A percentile compares a stretch with the other conserved stretches of the same genome.
These are phyloP conservation scores for Heteromyza rotundicornis DNA, from an alignment of 2,888 invertebrate genomes.

Conservation along the genomic window DNA sequence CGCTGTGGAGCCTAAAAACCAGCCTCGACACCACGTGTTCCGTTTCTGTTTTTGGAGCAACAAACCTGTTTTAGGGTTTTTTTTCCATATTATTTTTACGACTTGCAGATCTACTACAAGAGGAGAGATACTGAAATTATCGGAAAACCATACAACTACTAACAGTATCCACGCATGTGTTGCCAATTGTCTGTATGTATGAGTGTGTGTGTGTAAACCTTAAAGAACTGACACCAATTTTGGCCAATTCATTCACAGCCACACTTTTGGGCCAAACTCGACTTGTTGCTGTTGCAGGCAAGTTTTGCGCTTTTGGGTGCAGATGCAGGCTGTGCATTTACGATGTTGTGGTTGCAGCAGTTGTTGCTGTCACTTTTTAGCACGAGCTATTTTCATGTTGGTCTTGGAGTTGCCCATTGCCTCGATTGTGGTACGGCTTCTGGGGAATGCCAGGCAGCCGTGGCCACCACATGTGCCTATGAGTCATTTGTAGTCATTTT, in stretches of 20 bases:
- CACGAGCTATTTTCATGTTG: too few species aligned
- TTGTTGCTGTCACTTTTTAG: neutral
- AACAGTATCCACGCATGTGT: constrained; percentile 8
- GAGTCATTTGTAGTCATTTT: neutral
- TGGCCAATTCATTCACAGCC: constrained; percentile 6
- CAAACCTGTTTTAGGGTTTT: constrained; percentile 47
- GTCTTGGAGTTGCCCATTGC: too few species aligned
- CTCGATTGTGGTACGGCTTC: neutral
- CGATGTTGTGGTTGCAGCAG: neutral
- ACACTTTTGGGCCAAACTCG: neutral
- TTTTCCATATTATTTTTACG: too few species aligned
- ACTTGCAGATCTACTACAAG: too few species aligned
- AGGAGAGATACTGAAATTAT: too few species aligned
- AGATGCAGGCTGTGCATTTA: too few species aligned
- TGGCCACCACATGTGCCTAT: neutral
- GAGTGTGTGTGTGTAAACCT: constrained; percentile 39
- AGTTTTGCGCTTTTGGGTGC: neutral
- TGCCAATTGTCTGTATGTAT: too few species aligned
- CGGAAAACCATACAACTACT: too few species aligned
- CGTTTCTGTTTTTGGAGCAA: neutral
- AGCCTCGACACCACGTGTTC: constrained; percentile 42
- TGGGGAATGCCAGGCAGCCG: constrained; percentile 1
- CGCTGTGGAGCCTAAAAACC: neutral
- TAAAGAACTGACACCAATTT: constrained; percentile 19
- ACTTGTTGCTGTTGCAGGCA: too few species aligned